Base-by-base conservation (phyloP, 2,888 invertebrate species). In the Nymphalis c-album region DNA sequence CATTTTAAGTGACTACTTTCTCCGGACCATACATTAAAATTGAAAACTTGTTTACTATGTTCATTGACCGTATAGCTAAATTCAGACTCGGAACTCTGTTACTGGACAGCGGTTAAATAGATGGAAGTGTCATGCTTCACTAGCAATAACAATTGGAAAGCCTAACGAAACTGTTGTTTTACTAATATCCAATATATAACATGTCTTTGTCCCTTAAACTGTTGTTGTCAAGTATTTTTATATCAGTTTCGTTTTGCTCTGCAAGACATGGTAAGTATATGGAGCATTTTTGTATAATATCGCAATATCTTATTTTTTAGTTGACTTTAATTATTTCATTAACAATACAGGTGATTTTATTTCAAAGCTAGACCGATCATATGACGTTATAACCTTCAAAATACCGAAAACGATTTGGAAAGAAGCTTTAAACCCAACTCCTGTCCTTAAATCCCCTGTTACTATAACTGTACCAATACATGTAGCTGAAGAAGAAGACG, bases 11-110 rank as follows among this genome's bases (percentile, higher is more conserved):
- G 76, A 73, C 77, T 77, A 87, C 92, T 91, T 92, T 92, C 91
- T 85, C 91, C 83, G 73, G 80, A 72, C 74, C 75, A 72, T 81
- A 73, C 86, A 89, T 90, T 91, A 84, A 90, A 87, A 91, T 92
- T 89, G 88, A 83, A 90, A 91, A 90, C 91, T 90, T 87, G 92
- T 90, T 90, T 85, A 83, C 81, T 69, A 75, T 77, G 78, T 74
- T 81, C 85, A 82, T 77, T 85, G 84, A 82, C 80, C 77, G 84
- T 80, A 78, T 78, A 80, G 78, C 79, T 83, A 81, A 87, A 87
- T 84, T 85, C 84, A 84, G 82, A 84, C 85, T 86, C 76, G 80
- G 75, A 79, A 79, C 78, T 82, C 80, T 81, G 82, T 82, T 81
- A 80, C 83, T 78, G 79, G 78, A 77, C 80, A 74, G 75, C 79